phyloP scores from a whole-genome alignment of 64 coral and sea anemone genomes.

The Acropora tenuis region DNA sequence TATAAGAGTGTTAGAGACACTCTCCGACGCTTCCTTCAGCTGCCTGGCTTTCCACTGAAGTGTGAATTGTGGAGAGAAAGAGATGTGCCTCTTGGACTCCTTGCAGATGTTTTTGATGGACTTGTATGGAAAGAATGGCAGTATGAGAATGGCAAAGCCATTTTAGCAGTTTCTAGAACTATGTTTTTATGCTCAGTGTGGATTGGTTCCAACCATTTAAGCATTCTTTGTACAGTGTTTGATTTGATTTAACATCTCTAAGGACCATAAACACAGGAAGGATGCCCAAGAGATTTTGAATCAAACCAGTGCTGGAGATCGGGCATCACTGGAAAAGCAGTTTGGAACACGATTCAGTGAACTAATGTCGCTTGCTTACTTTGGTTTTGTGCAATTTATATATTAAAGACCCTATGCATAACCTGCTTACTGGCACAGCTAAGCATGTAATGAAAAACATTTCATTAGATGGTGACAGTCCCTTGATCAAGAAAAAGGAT shows the following conservation, averaged over 20 bases:
- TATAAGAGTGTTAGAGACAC: conserved; percentile 32
- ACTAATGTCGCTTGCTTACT: conserved; percentile 45
- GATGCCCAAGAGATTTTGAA: conserved; percentile 8
- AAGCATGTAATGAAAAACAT: conserved; percentile 69
- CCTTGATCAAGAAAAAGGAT: conserved; percentile 48
- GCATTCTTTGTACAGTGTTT: conserved; percentile 31
- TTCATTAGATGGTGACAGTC: conserved; percentile 55
- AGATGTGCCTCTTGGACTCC: conserved; percentile 29
- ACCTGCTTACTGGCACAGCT: conserved; percentile 63
- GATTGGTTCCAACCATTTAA: conserved; percentile 74
- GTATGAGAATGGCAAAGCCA: neutral
- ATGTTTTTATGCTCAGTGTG: conserved; percentile 78
- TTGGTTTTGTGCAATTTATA: conserved; percentile 60
- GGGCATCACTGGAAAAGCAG: neutral
- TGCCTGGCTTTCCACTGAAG: conserved; percentile 4
- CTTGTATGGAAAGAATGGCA: conserved; percentile 55
- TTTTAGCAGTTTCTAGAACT: conserved; percentile 34
- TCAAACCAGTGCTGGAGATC: conserved; percentile 1
- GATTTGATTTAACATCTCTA: conserved; percentile 5
- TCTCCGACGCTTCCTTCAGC: conserved; percentile 14
- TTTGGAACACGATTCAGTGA: conserved; percentile 59
- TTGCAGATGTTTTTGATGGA: conserved; percentile 67
- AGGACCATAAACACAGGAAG: neutral
- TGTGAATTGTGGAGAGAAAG: conserved; percentile 68
- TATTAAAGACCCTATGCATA: conserved; percentile 37